phyloP scores from a whole-genome alignment of 1,140 invertebrate genomes.

The Proales similis region DNA sequence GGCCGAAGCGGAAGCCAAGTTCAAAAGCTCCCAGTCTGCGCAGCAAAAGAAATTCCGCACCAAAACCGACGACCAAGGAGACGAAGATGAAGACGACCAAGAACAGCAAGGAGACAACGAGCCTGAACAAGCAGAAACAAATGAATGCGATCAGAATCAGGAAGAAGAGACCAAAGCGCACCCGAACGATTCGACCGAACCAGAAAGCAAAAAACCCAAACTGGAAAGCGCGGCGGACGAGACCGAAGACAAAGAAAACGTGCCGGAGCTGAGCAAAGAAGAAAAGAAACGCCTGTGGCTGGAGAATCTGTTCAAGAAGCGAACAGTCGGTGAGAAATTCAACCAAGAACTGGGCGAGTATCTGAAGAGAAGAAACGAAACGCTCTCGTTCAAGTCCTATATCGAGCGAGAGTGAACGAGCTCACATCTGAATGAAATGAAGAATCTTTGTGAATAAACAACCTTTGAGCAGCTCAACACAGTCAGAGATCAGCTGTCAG shows the following conservation, averaged over 20 bases:
- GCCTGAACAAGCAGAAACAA: not conserved
- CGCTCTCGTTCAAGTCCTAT: slow-evolving; percentile 12
- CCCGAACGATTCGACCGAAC: not conserved
- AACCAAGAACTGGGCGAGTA: slow-evolving; percentile 14
- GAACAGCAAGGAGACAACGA: not conserved
- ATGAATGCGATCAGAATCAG: not conserved
- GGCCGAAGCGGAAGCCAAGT: slow-evolving; percentile 13
- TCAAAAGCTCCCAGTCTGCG: slow-evolving; percentile 4
- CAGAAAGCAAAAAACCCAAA: not conserved
- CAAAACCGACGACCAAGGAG: slow-evolving; percentile 30
- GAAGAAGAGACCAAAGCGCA: slow-evolving; percentile 1
- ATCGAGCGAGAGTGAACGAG: slow-evolving; percentile 20
- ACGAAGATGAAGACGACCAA: slow-evolving; percentile 4
- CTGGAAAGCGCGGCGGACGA: slow-evolving; percentile 1
- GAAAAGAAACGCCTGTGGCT: slow-evolving; percentile 1
- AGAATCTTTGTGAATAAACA: slow-evolving; percentile 34
- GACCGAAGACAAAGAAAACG: slow-evolving; percentile 6
- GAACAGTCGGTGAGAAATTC: slow-evolving; percentile 30
- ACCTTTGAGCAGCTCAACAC: no score
- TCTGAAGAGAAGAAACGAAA: slow-evolving; percentile 1
- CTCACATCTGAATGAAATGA: not conserved
- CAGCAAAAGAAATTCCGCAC: slow-evolving; percentile 2
- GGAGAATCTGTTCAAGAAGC: slow-evolving; percentile 15
- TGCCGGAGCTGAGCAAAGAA: not conserved
- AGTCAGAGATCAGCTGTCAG: not conserved